These are phyloP conservation scores for Pangasius larnaudii DNA, from an alignment of 2,797 vertebrate species.

Conservation along the genomic window DNA sequence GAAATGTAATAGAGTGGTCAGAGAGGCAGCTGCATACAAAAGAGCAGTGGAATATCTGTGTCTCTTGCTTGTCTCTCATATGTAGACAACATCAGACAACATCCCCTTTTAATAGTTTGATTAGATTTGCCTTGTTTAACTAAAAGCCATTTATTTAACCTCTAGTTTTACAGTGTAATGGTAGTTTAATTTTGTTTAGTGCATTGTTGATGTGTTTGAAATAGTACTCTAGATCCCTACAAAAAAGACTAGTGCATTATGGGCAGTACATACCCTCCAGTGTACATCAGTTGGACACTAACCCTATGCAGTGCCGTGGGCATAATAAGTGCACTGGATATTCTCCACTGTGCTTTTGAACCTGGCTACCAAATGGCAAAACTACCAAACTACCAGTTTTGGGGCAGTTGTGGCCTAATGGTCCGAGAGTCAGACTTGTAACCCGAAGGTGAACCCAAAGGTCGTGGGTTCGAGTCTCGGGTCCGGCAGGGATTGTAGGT, in stretches of 20 bases:
- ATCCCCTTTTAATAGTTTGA: not conserved
- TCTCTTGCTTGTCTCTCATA: not conserved
- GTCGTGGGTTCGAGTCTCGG: too few species aligned
- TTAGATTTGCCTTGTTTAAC: not conserved
- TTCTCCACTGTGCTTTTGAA: not conserved
- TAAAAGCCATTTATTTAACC: not conserved
- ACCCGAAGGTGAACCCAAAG: too few species aligned
- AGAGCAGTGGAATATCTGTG: not conserved
- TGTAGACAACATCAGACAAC: not conserved
- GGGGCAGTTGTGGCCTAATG: too few species aligned
- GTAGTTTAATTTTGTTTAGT: not conserved
- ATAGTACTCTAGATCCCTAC: not conserved
- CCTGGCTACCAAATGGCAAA: not conserved
- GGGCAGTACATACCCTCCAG: not conserved
- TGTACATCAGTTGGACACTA: not conserved
- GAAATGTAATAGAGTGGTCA: conserved; percentile 44
- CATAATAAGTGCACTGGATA: not conserved
- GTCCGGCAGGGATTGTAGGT: too few species aligned
- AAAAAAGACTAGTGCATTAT: not conserved
- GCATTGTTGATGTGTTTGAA: not conserved
- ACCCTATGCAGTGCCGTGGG: not conserved
- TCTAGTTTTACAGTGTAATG: not conserved
- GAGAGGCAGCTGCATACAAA: conserved; percentile 33
- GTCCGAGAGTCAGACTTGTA: too few species aligned
- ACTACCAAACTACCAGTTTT: not conserved